Conservation (phyloP, 2,113 vertebrate species). For the Falco punctatus region DNA sequence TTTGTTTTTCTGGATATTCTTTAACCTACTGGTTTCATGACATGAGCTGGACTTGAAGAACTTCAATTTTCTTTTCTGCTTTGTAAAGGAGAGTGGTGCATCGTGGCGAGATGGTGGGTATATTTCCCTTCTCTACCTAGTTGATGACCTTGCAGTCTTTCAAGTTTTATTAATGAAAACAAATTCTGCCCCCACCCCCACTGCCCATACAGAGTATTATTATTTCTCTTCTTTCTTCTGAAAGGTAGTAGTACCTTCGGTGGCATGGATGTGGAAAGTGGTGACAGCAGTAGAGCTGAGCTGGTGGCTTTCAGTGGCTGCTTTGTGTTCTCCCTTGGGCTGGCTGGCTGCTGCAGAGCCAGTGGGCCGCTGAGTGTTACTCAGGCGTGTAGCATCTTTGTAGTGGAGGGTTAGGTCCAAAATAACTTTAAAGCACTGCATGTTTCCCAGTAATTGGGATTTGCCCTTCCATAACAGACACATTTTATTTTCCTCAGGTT, state of each 20-base stretch:
- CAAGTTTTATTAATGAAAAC: neutral
- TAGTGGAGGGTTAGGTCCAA: neutral
- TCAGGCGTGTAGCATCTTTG: rapidly evolving
- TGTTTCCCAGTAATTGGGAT: neutral
- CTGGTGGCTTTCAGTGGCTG: neutral
- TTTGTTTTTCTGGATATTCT: neutral
- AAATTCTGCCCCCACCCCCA: neutral
- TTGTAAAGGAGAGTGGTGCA: neutral
- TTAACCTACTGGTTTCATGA: neutral
- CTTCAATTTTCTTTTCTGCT: neutral
- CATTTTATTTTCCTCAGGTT: neutral
- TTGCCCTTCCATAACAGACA: neutral
- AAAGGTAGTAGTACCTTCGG: rapidly evolving
- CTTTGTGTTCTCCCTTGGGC: neutral
- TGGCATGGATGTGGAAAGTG: rapidly evolving
- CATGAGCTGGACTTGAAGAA: rapidly evolving
- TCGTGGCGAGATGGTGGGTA: neutral
- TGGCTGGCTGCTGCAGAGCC: neutral
- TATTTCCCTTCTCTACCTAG: neutral
- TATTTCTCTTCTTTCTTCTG: neutral
- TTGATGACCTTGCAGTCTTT: neutral
- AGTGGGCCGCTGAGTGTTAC: neutral
- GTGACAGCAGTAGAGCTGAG: neutral
- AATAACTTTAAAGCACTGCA: neutral
- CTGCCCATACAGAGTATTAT: neutral